Evolutionary conservation across 2,888 invertebrate genomes (phyloP), one percentile per base, ranked within the genome.

Genomic region (Callimorpha dominula): DNA sequence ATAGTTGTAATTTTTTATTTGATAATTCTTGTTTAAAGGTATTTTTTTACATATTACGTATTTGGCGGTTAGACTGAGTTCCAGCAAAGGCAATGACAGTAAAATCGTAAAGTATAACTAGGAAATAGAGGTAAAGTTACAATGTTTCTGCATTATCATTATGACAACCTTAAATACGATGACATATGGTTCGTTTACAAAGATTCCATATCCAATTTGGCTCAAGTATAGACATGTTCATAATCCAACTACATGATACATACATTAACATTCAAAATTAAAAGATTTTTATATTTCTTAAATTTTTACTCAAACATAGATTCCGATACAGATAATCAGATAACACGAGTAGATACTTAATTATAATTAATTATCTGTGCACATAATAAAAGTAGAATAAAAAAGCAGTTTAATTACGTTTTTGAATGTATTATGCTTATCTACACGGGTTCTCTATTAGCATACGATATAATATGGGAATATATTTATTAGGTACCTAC

Each of bases 341-440:
- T 72, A 67, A 62, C 72, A 57, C 52, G 68, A 62, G 43, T 68
- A 66, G 40, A 71, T 49, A 66, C 50, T 54, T 46, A 72, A 64
- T 68, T 64, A 64, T 72, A 72, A 68, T 72, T 71, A 67, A 71
- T 71, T 63, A 68, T 72, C 54, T 64, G 49, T 64, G 67, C 63
- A 63, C 68, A 31, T 54, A 63, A 63, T 68, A 72, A 72, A 72
- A 68, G 31, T 42, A 11, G 20, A 49, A 64, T 72, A 71, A 67
- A 71, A 52, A 43, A 20, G 31, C 49, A 17, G 17, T 54, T 66
- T 71, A 62, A 71, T 71, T 62, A 67, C 71, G 52, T 67, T 71
- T 71, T 71, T 71, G n/a, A n/a, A 71, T 63, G 42, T 66, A 67
- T 20, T 66, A 50, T 66, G 66, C 49, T 66, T 57, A n/a, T n/a